Evolutionary conservation across 1,140 invertebrate species (phyloP).

Genomic region (Hypsibius dujardini): DNA sequence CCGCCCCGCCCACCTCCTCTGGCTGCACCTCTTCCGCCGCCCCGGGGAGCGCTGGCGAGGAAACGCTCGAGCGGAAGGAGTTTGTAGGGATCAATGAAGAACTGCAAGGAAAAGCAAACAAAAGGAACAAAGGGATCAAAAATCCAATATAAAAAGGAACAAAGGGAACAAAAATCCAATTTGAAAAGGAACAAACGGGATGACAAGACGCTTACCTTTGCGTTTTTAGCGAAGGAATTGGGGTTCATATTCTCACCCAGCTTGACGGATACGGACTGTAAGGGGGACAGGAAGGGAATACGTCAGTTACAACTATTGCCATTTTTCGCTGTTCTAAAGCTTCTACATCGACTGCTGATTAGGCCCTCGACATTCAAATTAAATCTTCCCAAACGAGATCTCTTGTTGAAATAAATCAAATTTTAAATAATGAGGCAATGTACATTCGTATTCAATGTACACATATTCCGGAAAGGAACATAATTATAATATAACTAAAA

Average conservation of each 20-base stretch:
- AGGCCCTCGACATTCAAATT: no score
- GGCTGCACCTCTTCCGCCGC: conserved; percentile 39
- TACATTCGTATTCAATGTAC: no score
- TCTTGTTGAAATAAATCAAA: no score
- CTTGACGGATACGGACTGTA: conserved; percentile 71
- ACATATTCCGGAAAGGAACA: no score
- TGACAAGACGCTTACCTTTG: conserved; percentile 41
- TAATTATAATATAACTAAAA: no score
- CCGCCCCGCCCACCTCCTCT: conserved; percentile 34
- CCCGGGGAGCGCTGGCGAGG: conserved; percentile 53
- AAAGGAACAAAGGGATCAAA: conserved; percentile 21
- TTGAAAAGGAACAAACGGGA: conserved; percentile 3
- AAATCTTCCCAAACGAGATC: no score
- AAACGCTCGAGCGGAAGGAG: conserved; percentile 73
- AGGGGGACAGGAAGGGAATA: conserved; percentile 23
- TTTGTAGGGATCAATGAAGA: conserved; percentile 83
- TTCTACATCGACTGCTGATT: no score
- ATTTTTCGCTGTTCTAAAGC: no score
- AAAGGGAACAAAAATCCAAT: conserved; percentile 22
- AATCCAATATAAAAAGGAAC: conserved; percentile 2
- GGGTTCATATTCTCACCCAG: conserved; percentile 76
- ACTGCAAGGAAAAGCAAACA: conserved; percentile 42
- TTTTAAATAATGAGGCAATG: no score
- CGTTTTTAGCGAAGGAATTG: conserved; percentile 66
- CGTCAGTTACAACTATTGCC: no score